Evolutionary conservation across 2,113 vertebrate species (phyloP).

Genomic region (Tympanuchus pallidicinctus): DNA sequence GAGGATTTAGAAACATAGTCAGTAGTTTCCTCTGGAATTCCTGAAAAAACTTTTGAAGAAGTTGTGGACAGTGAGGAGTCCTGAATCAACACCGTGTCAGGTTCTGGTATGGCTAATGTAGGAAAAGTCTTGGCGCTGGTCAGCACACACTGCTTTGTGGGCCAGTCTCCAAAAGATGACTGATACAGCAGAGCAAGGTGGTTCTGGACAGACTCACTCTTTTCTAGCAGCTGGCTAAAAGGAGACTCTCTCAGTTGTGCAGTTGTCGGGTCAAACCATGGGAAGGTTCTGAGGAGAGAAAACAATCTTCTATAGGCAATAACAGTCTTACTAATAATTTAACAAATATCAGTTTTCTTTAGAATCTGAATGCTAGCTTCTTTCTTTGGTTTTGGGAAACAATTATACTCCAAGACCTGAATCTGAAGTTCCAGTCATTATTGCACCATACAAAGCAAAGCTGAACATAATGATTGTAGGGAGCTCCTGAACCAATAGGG

Average conservation of each 20-base stretch:
- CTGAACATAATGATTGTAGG: not conserved
- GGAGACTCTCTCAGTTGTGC: constrained; percentile 76
- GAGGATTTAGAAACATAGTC: not conserved
- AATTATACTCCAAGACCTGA: not conserved
- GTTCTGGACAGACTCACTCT: constrained; percentile 35
- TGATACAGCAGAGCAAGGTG: constrained; percentile 59
- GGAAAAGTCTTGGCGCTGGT: not conserved
- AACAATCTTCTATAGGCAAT: not conserved
- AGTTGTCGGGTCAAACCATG: constrained; percentile 80
- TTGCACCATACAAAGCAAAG: not conserved
- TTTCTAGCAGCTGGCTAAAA: constrained; percentile 60
- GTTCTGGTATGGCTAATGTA: not conserved
- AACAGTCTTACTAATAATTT: not conserved
- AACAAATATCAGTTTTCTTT: not conserved
- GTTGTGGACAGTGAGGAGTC: not conserved
- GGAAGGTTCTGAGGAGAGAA: constrained; percentile 73
- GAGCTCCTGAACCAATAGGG: not conserved
- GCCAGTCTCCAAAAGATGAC: constrained; percentile 27
- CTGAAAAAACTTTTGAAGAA: not conserved
- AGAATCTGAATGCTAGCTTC: not conserved
- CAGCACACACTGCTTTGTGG: not conserved
- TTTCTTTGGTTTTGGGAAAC: not conserved
- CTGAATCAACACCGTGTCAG: not conserved
- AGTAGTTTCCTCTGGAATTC: not conserved
- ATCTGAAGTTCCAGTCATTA: not conserved